Conservation (phyloP, 2,113 vertebrate species). For the Chaetodon trifascialis region DNA sequence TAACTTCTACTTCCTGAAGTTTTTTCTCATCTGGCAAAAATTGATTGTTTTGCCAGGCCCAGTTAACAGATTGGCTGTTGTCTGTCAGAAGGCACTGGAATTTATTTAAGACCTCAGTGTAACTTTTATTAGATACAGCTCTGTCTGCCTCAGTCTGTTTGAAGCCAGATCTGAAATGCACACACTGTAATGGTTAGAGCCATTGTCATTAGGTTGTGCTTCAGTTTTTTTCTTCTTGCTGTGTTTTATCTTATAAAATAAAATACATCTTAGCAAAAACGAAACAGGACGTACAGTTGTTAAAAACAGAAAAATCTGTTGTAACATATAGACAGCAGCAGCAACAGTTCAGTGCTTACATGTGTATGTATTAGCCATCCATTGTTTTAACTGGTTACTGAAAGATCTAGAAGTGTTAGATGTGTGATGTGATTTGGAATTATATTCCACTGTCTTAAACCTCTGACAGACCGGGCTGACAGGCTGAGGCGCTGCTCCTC, state of each 20-base stretch:
- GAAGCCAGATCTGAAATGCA: conserved; percentile 15
- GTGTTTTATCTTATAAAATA: not conserved
- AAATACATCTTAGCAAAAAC: no score
- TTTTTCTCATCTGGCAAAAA: not conserved
- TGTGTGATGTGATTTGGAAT: no score
- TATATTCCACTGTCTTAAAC: no score
- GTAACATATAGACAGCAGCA: not conserved
- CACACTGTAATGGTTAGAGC: conserved; percentile 7
- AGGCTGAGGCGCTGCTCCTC: no score
- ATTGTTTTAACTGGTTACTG: no score
- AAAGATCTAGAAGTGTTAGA: no score
- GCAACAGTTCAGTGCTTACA: not conserved
- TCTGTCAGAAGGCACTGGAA: not conserved
- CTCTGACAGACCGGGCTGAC: no score
- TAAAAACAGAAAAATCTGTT: no score
- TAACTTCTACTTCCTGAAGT: not conserved
- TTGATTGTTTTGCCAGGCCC: not conserved
- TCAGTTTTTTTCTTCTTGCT: not conserved
- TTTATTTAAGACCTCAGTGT: not conserved
- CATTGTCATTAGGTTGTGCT: no score
- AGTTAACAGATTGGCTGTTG: not conserved
- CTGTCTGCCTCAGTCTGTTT: conserved; percentile 12
- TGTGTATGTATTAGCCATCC: not conserved
- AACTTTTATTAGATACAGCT: not conserved
- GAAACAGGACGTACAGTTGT: not conserved